Percentiles rank a stretch among this genome's conserved stretches.
phyloP scores from a whole-genome alignment of 2,113 vertebrate genomes.

The Nipponia nippon region DNA sequence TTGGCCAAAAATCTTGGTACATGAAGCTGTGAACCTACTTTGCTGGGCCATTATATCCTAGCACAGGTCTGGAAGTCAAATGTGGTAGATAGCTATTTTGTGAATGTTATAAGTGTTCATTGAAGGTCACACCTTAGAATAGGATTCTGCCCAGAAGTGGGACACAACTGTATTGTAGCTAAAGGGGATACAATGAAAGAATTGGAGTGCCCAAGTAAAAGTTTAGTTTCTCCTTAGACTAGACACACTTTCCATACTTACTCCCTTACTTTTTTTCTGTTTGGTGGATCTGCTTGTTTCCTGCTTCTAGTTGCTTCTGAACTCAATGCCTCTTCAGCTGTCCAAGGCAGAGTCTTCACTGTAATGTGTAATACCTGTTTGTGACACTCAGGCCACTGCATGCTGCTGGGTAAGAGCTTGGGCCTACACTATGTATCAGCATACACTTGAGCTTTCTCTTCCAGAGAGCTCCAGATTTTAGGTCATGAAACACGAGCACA shows the following conservation, averaged over 20 bases:
- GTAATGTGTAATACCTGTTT: not conserved
- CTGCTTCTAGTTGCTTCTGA: not conserved
- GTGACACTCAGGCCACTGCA: not conserved
- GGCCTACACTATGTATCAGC: fast-evolving
- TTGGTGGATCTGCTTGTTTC: not conserved
- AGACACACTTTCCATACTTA: not conserved
- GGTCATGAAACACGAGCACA: not conserved
- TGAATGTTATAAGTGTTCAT: fast-evolving
- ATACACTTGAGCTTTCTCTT: not conserved
- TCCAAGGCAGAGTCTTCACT: not conserved
- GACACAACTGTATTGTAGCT: not conserved
- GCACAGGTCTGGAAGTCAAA: not conserved
- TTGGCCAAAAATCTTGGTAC: not conserved
- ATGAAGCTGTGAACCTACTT: not conserved
- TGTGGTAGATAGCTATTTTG: not conserved
- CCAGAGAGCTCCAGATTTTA: not conserved
- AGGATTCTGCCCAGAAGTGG: not conserved
- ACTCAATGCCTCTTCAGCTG: not conserved
- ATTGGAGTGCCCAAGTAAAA: not conserved
- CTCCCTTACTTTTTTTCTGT: not conserved
- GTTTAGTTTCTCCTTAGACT: not conserved
- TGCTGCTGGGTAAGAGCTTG: not conserved
- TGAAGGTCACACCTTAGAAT: not conserved
- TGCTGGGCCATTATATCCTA: not conserved
- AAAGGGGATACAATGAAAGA: fast-evolving